phyloP scores from a whole-genome alignment of 2,888 invertebrate genomes.

The Pyralis farinalis region DNA sequence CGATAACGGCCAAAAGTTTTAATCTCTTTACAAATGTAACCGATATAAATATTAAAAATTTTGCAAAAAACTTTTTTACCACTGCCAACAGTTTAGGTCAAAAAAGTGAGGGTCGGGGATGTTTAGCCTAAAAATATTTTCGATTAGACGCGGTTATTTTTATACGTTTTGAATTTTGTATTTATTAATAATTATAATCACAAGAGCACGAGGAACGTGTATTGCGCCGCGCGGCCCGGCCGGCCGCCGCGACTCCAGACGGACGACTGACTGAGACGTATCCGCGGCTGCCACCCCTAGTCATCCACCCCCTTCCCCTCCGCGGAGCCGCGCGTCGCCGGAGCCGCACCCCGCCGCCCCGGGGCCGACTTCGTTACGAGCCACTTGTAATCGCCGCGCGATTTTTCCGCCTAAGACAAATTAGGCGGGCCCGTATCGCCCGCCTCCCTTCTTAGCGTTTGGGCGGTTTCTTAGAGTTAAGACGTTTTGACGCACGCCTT shows the following conservation, averaged over 20 bases:
- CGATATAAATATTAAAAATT: constrained; percentile 79
- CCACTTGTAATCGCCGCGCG: constrained; percentile 79
- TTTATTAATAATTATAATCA: constrained; percentile 77
- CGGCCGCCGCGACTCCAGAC: constrained; percentile 80
- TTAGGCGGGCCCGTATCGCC: constrained; percentile 70
- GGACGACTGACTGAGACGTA: constrained; percentile 78
- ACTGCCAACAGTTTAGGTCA: constrained; percentile 64
- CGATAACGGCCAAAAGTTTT: constrained; percentile 72
- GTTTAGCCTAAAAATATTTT: constrained; percentile 75
- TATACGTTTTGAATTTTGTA: constrained; percentile 39
- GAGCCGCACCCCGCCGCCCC: constrained; percentile 36
- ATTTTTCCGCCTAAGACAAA: constrained; percentile 81
- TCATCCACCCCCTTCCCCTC: constrained; percentile 26
- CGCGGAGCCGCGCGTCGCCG: constrained; percentile 21
- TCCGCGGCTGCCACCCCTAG: constrained; percentile 50
- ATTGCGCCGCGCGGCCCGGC: constrained; percentile 77
- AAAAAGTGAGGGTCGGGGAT: constrained; percentile 63
- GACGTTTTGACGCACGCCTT: constrained; percentile 55
- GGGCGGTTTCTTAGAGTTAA: constrained; percentile 64
- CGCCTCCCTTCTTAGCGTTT: constrained; percentile 46
- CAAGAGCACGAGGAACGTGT: constrained; percentile 81
- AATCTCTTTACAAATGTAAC: constrained; percentile 71
- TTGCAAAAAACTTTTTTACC: constrained; percentile 67
- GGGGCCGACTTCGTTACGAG: constrained; percentile 77
- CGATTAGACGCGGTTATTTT: constrained; percentile 64